These are phyloP conservation scores for Pluvialis apricaria DNA, from an alignment of 2,113 vertebrate species.

Conservation along the genomic window DNA sequence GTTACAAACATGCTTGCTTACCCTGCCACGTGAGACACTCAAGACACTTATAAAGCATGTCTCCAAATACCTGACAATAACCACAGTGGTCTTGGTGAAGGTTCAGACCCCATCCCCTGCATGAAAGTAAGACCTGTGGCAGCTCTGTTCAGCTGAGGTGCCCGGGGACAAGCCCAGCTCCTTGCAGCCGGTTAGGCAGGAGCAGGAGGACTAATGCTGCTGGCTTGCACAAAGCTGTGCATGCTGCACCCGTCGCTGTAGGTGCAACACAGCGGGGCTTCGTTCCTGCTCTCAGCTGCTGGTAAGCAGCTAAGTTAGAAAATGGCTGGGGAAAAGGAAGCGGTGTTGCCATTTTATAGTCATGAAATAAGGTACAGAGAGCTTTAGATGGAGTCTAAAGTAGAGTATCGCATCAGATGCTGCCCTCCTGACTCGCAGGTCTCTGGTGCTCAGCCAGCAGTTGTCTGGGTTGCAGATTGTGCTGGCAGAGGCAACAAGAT, in stretches of 20 bases:
- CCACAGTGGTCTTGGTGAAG: not conserved
- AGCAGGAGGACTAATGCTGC: not conserved
- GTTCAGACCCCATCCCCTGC: not conserved
- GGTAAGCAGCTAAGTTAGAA: not conserved
- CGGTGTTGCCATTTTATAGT: not conserved
- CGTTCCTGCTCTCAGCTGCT: not conserved
- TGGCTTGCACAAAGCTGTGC: not conserved
- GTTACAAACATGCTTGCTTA: not conserved
- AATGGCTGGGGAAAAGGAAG: not conserved
- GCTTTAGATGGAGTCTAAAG: not conserved
- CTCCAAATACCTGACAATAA: not conserved
- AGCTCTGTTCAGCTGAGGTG: not conserved
- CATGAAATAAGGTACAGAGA: not conserved
- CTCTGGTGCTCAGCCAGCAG: not conserved
- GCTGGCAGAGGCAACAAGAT: not conserved
- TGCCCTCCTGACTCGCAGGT: not conserved
- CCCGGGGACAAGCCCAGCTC: not conserved
- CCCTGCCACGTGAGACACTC: not conserved
- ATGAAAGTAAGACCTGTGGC: not conserved
- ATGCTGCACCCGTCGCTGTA: rapidly evolving
- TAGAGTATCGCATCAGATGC: not conserved
- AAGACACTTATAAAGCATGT: not conserved
- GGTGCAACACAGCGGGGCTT: not conserved
- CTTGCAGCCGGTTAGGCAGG: rapidly evolving
- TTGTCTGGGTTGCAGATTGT: not conserved